These are phyloP conservation scores for Stictonetta naevosa DNA, from an alignment of 2,113 vertebrate genomes.

Conservation along the genomic window DNA sequence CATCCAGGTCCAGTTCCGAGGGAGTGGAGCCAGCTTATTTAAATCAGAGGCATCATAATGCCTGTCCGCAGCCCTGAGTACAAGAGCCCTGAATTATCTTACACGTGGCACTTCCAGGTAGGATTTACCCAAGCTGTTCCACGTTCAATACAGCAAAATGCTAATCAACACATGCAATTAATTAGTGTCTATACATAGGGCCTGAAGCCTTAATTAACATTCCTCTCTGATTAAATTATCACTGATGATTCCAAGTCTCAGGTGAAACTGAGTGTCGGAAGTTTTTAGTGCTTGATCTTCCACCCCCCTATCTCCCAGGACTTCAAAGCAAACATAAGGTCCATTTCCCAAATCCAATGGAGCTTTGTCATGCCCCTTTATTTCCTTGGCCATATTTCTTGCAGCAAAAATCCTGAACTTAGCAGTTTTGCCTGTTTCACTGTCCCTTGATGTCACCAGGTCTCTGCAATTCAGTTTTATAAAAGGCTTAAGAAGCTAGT, in stretches of 20 bases:
- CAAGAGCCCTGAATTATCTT: constrained; percentile 8
- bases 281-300: constrained; percentile 38
- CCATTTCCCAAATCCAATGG: constrained; percentile 1
- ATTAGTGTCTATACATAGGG: constrained; percentile 23
- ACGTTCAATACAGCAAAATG: constrained; percentile 36
- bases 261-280: constrained; percentile 48
- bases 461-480: not conserved
- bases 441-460: not conserved
- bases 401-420: not conserved
- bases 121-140: not conserved
- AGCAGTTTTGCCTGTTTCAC: not conserved
- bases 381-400: not conserved
- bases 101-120: not conserved
- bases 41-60: not conserved
- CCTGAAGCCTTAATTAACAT: constrained; percentile 64
- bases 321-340: constrained; percentile 46
- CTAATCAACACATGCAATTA: constrained; percentile 62
- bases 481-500: not conserved
- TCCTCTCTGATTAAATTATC: constrained; percentile 64
- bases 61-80: not conserved
- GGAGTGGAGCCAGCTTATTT: not conserved
- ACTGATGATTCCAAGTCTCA: constrained; percentile 62
- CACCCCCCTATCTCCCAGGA: constrained; percentile 62
- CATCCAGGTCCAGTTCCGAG: rapidly evolving
- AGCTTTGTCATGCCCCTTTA: constrained; percentile 9